Evolutionary conservation across 2,113 vertebrate species (phyloP).

Genomic region (Puma concolor): DNA sequence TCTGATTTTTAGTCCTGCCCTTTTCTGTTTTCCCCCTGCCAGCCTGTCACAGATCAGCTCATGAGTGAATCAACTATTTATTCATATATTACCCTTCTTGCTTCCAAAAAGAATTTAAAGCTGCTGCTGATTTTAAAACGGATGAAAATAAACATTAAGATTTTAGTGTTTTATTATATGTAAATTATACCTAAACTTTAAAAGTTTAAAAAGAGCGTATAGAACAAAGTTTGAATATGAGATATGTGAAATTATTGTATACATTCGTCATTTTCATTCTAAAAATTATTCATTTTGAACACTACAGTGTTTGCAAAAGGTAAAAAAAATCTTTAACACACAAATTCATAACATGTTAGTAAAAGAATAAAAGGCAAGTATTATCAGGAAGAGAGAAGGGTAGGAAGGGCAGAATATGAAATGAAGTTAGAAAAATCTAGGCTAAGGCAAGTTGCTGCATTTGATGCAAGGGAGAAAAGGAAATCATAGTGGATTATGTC

Average conservation of each 20-base stretch:
- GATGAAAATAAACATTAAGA: background rate
- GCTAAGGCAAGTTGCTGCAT: background rate
- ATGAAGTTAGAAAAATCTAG: conserved; percentile 25
- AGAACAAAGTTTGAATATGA: conserved; percentile 9
- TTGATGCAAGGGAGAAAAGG: background rate
- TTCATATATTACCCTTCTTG: conserved; percentile 23
- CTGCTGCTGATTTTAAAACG: conserved; percentile 13
- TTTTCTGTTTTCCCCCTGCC: background rate
- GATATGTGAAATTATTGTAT: conserved; percentile 4
- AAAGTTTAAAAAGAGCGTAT: background rate
- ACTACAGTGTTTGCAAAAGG: conserved; percentile 3
- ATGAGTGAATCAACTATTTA: conserved; percentile 17
- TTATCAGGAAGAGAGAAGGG: background rate
- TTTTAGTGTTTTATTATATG: conserved; percentile 39
- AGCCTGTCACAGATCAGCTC: background rate
- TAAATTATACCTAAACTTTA: background rate
- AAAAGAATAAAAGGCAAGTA: conserved; percentile 33
- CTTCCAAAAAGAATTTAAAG: conserved; percentile 29
- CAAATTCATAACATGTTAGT: background rate
- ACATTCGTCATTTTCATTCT: background rate
- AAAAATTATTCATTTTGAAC: conserved; percentile 24
- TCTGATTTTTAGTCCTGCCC: background rate
- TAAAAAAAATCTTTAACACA: background rate
- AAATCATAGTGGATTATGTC: background rate
- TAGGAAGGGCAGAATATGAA: background rate